phyloP scores from a whole-genome alignment of 1,140 invertebrate genomes.

The Neodiprion pinetum region DNA sequence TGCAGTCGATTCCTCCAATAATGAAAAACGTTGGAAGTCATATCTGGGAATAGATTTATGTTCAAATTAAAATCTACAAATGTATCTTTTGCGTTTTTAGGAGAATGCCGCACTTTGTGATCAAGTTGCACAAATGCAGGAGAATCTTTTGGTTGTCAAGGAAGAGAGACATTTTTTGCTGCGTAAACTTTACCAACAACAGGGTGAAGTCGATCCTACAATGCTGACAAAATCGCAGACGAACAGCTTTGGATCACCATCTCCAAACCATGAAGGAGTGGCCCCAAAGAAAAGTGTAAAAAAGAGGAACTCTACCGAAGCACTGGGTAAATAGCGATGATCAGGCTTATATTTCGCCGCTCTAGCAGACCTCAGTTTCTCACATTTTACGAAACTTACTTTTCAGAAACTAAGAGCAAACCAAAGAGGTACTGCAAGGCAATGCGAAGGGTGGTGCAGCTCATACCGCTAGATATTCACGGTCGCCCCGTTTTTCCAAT shows the following conservation, averaged over 20 bases:
- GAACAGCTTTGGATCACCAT: slow-evolving; percentile 41
- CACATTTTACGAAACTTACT: slow-evolving; percentile 6
- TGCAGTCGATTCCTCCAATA: too few relatives aligned
- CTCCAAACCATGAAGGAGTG: slow-evolving; percentile 39
- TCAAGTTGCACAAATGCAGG: slow-evolving; percentile 79
- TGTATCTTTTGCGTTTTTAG: slow-evolving; percentile 51
- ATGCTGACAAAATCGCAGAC: slow-evolving; percentile 42
- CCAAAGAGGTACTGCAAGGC: slow-evolving; percentile 48
- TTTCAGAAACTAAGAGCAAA: slow-evolving; percentile 48
- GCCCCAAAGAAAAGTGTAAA: slow-evolving; percentile 49
- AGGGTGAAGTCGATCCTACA: slow-evolving; percentile 65
- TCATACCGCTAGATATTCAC: slow-evolving; percentile 71
- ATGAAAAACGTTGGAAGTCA: too few relatives aligned
- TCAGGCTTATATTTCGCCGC: slow-evolving; percentile 6
- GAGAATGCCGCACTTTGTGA: slow-evolving; percentile 84
- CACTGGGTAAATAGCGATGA: slow-evolving; percentile 30
- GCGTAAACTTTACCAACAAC: slow-evolving; percentile 71
- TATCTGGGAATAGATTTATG: too few relatives aligned
- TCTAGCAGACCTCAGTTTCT: too few relatives aligned
- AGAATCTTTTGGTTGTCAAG: slow-evolving; percentile 75
- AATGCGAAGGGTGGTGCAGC: slow-evolving; percentile 62
- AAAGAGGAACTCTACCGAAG: slow-evolving; percentile 44
- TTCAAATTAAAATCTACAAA: neutral
- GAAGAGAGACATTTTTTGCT: slow-evolving; percentile 78
- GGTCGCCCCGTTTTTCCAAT: slow-evolving; percentile 81